Evolutionary conservation across 2,888 invertebrate species (phyloP).

Genomic region (Boloria selene): DNA sequence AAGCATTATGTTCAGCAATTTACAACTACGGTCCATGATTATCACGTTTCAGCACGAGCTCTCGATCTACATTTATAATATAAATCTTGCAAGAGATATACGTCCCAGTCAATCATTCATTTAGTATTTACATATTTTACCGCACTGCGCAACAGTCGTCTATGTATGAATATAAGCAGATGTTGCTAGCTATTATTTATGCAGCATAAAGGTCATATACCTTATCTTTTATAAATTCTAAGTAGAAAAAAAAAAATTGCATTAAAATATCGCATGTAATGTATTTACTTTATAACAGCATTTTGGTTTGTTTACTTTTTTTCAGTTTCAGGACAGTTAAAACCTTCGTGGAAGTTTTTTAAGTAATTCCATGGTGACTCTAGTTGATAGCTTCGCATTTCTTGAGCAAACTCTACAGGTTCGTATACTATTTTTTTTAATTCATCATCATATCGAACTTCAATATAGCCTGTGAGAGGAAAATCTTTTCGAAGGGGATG

Average conservation of each 20-base stretch:
- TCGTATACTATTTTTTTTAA: conserved; percentile 73
- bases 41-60: background rate
- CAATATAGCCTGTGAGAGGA: conserved; percentile 68
- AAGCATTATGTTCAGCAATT: background rate
- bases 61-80: background rate
- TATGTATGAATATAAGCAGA: background rate
- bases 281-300: too few species aligned
- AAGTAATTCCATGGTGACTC: conserved; percentile 70
- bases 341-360: conserved; percentile 66
- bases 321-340: conserved; percentile 44
- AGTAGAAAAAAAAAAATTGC: too few species aligned
- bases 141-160: conserved; percentile 30
- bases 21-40: background rate
- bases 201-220: background rate
- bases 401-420: conserved; percentile 69
- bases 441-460: conserved; percentile 73
- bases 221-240: too few species aligned
- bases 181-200: conserved; percentile 3
- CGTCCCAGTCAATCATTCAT: conserved; percentile 18
- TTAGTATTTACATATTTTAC: conserved; percentile 30
- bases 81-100: conserved; percentile 19
- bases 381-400: conserved; percentile 58
- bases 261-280: too few species aligned
- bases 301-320: conserved; percentile 28
- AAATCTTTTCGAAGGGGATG: conserved; percentile 75